Conservation (phyloP, 2,888 invertebrate genomes). For the Punctoribates punctum region DNA sequence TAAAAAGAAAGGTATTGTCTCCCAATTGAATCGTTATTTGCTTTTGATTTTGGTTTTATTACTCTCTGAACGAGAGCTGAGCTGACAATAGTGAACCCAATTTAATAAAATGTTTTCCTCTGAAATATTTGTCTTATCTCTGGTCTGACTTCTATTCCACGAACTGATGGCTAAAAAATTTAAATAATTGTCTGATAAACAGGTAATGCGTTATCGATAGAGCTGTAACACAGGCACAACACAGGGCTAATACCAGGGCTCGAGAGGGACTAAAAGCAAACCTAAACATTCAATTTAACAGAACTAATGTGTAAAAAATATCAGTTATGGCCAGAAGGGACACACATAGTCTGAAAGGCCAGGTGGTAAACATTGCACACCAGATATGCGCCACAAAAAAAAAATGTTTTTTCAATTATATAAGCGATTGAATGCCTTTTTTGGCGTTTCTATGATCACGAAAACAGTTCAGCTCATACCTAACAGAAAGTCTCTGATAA, state of each 20-base stretch:
- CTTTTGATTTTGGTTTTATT: neutral
- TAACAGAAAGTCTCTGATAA: neutral
- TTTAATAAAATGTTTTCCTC: no score
- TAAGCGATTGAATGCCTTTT: constrained; percentile 4
- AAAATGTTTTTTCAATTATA: constrained; percentile 12
- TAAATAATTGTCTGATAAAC: constrained; percentile 20
- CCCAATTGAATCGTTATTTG: neutral
- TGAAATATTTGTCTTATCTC: no score
- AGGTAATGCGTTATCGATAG: neutral
- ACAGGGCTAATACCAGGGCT: no score
- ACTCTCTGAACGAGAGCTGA: neutral
- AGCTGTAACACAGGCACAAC: neutral
- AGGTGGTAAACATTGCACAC: constrained; percentile 9
- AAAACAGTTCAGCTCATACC: neutral
- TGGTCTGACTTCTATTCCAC: no score
- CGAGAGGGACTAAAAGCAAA: neutral
- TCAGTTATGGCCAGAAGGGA: constrained; percentile 25
- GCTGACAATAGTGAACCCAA: no score
- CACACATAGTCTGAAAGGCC: neutral
- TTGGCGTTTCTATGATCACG: neutral
- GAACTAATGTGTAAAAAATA: constrained; percentile 25
- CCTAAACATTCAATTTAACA: constrained; percentile 15
- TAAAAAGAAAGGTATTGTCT: constrained; percentile 16
- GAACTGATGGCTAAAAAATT: neutral
- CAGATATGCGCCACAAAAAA: neutral